These are phyloP conservation scores for Enteromius paludinosus DNA, from an alignment of 2,797 vertebrate species.

Conservation along the genomic window DNA sequence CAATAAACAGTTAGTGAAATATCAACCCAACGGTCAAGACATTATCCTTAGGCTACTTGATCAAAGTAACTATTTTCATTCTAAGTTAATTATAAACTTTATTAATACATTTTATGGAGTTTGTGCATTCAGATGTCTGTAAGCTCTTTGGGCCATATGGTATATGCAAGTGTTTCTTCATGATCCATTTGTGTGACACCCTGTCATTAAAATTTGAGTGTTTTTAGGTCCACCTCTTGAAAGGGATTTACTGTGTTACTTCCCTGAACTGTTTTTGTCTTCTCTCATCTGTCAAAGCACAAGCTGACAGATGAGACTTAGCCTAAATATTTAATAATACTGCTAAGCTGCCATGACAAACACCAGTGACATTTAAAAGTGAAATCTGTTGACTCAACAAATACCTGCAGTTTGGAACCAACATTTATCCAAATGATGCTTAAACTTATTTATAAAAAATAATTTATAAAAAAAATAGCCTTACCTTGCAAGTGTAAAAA, in stretches of 20 bases:
- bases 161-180: background rate
- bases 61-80: background rate
- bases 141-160: background rate
- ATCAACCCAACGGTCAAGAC: background rate
- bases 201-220: slow-evolving; percentile 22
- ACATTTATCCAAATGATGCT: background rate
- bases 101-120: background rate
- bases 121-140: background rate
- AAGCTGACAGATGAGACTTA: slow-evolving; percentile 34
- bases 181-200: slow-evolving; percentile 1
- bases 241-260: slow-evolving; percentile 25
- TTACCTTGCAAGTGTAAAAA: background rate
- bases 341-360: slow-evolving; percentile 18
- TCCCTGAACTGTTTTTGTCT: slow-evolving; percentile 41
- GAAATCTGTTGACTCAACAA: slow-evolving; percentile 33
- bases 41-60: background rate
- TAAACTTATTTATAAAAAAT: background rate
- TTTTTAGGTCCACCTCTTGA: slow-evolving; percentile 9
- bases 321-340: slow-evolving; percentile 41
- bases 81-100: background rate
- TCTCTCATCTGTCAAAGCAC: slow-evolving; percentile 20
- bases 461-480: background rate
- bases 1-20: slow-evolving; percentile 3
- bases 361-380: slow-evolving; percentile 13
- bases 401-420: slow-evolving; percentile 14